phyloP scores from a whole-genome alignment of 2,113 vertebrate species.

The Pampusana beccarii region DNA sequence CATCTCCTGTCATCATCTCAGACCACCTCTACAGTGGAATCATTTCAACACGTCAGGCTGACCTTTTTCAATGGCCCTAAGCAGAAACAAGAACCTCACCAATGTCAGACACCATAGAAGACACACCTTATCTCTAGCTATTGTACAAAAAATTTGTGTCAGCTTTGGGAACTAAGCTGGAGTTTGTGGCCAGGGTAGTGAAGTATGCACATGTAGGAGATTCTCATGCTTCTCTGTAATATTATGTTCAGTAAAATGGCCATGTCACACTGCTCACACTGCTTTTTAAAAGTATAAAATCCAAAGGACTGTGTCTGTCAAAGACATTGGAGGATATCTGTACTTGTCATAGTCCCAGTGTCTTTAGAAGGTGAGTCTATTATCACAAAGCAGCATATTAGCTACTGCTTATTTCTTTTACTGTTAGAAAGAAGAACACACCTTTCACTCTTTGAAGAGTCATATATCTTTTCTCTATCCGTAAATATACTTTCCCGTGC shows the following conservation, averaged over 20 bases:
- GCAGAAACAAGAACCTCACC: not conserved
- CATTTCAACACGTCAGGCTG: not conserved
- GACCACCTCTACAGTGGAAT: not conserved
- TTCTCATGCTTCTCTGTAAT: not conserved
- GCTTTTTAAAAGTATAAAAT: not conserved
- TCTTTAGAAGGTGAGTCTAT: not conserved
- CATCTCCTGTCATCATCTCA: not conserved
- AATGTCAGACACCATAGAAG: not conserved
- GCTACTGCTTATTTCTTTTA: not conserved
- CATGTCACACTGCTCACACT: not conserved
- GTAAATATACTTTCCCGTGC: not conserved
- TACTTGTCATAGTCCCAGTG: not conserved
- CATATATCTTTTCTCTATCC: not conserved
- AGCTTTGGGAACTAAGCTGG: not conserved
- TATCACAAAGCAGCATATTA: fast-evolving
- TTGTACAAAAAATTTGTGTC: not conserved
- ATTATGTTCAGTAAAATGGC: not conserved
- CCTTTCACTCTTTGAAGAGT: not conserved
- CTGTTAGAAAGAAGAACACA: not conserved
- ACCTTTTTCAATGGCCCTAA: not conserved
- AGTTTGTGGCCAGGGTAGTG: not conserved
- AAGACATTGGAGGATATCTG: not conserved
- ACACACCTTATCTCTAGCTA: not conserved
- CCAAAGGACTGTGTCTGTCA: not conserved
- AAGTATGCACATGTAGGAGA: not conserved